Conservation (phyloP, 2,888 invertebrate genomes). For the Nezara viridula region DNA sequence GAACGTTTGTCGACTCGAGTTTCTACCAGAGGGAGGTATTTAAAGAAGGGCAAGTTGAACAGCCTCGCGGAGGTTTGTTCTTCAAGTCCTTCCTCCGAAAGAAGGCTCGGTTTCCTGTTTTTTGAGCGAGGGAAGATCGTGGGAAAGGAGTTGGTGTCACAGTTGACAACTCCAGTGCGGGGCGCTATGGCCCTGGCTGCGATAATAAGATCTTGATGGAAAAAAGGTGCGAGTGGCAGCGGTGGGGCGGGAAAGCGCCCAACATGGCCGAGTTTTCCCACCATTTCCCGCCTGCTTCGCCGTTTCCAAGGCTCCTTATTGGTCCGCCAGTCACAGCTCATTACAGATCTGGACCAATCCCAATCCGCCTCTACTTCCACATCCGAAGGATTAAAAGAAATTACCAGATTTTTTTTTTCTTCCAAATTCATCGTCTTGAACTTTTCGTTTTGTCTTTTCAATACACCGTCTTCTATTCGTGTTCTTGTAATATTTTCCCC, state of each 20-base stretch:
- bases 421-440: no score
- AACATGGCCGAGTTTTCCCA: slow-evolving; percentile 60
- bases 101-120: slow-evolving; percentile 56
- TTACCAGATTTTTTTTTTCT: no score
- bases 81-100: slow-evolving; percentile 44
- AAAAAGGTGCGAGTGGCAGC: background rate
- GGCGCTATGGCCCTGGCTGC: background rate
- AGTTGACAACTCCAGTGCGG: slow-evolving; percentile 52
- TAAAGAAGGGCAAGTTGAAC: slow-evolving; percentile 17
- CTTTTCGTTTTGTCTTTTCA: no score
- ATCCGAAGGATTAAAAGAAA: background rate
- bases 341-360: slow-evolving; percentile 61
- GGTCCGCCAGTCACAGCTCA: slow-evolving; percentile 61
- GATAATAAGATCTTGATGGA: slow-evolving; percentile 10
- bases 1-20: background rate
- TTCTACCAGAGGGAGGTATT: background rate
- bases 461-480: no score
- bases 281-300: slow-evolving; percentile 60
- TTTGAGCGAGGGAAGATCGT: slow-evolving; percentile 32
- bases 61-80: slow-evolving; percentile 39
- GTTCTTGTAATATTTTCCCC: no score
- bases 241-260: slow-evolving; percentile 43
- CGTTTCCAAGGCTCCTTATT: slow-evolving; percentile 61
- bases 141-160: slow-evolving; percentile 51
- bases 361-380: background rate